Evolutionary conservation across 2,113 vertebrate genomes (phyloP), one percentile per base, ranked within the genome.

Genomic region (Ceyx melanurus): DNA sequence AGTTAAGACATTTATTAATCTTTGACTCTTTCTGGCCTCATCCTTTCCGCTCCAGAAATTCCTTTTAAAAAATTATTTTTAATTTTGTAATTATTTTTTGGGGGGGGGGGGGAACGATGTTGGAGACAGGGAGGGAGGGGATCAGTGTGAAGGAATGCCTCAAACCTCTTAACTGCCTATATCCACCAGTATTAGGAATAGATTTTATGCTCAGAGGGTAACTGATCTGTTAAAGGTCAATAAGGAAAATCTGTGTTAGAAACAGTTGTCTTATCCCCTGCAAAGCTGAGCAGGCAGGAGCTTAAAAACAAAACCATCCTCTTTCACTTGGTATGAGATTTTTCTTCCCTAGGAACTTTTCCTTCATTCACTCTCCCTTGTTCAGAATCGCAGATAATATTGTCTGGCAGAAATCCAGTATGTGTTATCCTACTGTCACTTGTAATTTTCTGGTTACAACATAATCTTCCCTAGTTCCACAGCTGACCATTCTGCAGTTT

Each of bases 371-470:
- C 17, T 86, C 65, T 89, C 33, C 33, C 68, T 86, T 77, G 33
- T 92, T 93, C 85, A 86, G 67, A 80, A 67, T 91, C 51, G 15
- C 64, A 93, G 75, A 86, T 93, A 96, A 88, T 95, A 83, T 45
- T 74, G 60, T 88, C 60, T 94, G 94, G 93, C 90, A 95, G 79
- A 88, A 95, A 77, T 76, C 85, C 88, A 92, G 92, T 82, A 51
- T 86, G 60, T 76, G 46, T 64, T 94, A 68, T 88, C 93, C 71
- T 85, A 82, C 89, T 80, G 91, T 94, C 92, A 94, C 22, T 92
- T 88, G 56, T 48, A 91, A 94, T 95, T 94, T 93, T 93, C 90
- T 94, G 72, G 68, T 95, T 90, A 90, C 6, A 5, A 51, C 46
- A 88, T 88, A 96, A 95, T 94, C 79, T 91, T 77, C 46, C 37